These are phyloP conservation scores for Tenualosa thibaudeaui DNA, from an alignment of 2,797 vertebrate genomes.

Conservation along the genomic window DNA sequence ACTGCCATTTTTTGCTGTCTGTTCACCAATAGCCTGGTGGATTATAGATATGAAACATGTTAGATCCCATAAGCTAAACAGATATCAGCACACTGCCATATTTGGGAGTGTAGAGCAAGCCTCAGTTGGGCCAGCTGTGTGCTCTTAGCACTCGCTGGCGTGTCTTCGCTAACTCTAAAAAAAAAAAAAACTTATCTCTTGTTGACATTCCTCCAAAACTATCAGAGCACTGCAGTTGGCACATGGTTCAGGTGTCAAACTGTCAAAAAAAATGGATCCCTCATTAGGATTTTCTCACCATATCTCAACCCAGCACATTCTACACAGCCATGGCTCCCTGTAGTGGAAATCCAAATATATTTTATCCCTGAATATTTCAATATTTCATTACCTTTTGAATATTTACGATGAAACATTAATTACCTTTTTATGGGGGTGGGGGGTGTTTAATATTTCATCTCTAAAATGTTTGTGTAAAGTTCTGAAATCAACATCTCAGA, in stretches of 20 bases:
- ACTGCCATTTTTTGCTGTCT: neutral
- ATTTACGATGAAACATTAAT: constrained; percentile 58
- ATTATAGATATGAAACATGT: neutral
- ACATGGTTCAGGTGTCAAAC: constrained; percentile 2
- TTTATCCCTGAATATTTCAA: constrained; percentile 35
- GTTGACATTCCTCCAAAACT: constrained; percentile 21
- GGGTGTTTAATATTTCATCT: constrained; percentile 10
- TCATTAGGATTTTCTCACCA: constrained; percentile 1
- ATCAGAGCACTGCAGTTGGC: constrained; percentile 8
- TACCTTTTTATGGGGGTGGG: constrained; percentile 31
- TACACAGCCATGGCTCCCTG: neutral
- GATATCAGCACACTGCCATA: neutral
- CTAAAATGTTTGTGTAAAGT: constrained; percentile 8
- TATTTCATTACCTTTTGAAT: constrained; percentile 56
- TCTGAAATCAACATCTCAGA: neutral
- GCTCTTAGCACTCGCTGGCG: constrained; percentile 1
- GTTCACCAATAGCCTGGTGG: neutral
- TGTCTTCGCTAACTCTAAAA: neutral
- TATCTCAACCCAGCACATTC: neutral
- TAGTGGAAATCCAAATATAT: constrained; percentile 20
- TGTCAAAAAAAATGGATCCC: constrained; percentile 20
- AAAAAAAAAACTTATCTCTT: neutral
- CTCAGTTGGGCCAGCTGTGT: neutral
- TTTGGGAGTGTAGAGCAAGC: neutral
- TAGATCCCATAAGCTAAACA: neutral